Base-by-base conservation (phyloP, 2,797 vertebrate species). In the Huso huso region DNA sequence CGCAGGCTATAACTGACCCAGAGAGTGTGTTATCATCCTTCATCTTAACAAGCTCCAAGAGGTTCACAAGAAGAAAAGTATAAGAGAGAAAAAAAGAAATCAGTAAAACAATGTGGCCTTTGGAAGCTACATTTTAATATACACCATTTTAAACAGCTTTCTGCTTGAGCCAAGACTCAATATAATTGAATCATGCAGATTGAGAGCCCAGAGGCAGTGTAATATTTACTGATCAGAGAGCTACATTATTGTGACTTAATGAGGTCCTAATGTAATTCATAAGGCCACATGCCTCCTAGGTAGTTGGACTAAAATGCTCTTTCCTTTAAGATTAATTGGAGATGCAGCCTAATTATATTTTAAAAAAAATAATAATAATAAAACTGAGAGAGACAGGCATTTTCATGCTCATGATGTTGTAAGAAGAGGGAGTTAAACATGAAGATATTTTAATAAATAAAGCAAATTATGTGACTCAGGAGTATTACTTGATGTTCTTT, bases 211-310 rank as follows among this genome's bases (percentile, higher is more conserved):
- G 62, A 69, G 78, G 75, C 66, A 64, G 67, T 72, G 68, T 70
- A 61, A 76, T 79, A 78, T 74, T 69, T 71, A 82, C 82, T 78
- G 80, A 83, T 83, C 78, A 70, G 37, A 72, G 65, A 61, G 73
- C 74, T 73, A 66, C 0, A 48, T 73, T 77, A 82, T 82, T 83
- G 73, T 80, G 84, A 74, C 71, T 78, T 85, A 80, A 84, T 78
- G 75, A 87, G 80, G 75, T 80, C 52, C 67, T 80, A 82, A 83
- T 82, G 78, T 80, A 76, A 80, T 80, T 84, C 80, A 72, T 84
- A 79, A 83, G 76, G 70, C 75, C 74, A 75, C 67, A 64, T 74
- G 78, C 72, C 72, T 76, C 72, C 78, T 64, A 23, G 74, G 76
- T 76, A 74, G 68, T 74, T 64, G 66, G 79, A 78, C 71, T 73